Percentiles rank a stretch among this genome's conserved stretches.
phyloP scores from a whole-genome alignment of 2,797 vertebrate genomes.

The Sebastes minor region DNA sequence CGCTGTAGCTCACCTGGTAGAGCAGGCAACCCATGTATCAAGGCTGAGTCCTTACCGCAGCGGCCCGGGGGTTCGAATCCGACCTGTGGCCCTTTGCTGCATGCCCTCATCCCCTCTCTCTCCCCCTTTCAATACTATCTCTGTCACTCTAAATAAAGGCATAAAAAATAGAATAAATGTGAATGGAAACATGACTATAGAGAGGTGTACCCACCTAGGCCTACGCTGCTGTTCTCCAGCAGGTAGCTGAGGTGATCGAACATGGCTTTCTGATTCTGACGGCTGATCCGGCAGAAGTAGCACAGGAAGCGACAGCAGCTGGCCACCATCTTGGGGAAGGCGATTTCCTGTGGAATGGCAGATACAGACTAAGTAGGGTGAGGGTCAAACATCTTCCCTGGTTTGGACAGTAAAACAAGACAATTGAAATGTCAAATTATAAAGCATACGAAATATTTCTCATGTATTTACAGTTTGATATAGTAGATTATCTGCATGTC shows the following conservation, averaged over 20 bases:
- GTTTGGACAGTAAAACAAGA: not conserved
- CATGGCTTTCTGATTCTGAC: constrained; percentile 99
- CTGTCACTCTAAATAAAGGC: no score
- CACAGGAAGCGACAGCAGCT: constrained; percentile 98
- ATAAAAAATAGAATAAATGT: no score
- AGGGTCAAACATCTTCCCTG: not conserved
- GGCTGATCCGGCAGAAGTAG: constrained; percentile 98
- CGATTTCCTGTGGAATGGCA: constrained; percentile 86
- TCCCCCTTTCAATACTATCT: no score
- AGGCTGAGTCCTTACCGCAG: no score
- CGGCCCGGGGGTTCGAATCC: no score
- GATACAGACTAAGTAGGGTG: constrained; percentile 13
- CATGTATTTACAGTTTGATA: not conserved
- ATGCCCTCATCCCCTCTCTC: no score
- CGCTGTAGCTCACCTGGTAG: no score
- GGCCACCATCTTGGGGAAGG: constrained; percentile 98
- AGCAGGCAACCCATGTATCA: no score
- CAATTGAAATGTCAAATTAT: not conserved
- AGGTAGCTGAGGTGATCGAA: constrained; percentile 98
- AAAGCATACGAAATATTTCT: not conserved
- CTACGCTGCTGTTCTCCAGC: constrained; percentile 97
- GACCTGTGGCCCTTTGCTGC: no score
- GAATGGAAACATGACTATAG: no score
- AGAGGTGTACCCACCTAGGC: constrained; percentile 85
- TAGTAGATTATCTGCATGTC: not conserved